Percentiles rank a stretch among this genome's conserved stretches.
Evolutionary conservation across 2,888 invertebrate genomes (phyloP).

Genomic region (Seira musarum): DNA sequence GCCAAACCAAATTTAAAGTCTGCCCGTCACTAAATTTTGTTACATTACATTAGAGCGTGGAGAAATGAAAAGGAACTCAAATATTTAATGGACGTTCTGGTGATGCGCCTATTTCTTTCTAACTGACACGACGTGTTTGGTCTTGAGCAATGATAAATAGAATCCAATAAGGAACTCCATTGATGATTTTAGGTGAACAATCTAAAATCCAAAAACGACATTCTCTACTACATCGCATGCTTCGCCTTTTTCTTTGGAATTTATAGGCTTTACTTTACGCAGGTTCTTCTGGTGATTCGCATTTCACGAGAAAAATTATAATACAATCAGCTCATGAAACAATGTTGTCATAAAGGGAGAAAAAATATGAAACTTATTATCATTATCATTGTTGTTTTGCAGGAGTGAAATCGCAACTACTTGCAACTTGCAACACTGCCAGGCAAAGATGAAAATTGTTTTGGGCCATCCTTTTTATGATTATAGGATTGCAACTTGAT

Average conservation of each 20-base stretch:
- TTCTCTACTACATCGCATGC: not conserved
- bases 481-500: conserved; percentile 55
- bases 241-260: not conserved
- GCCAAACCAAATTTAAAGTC: not conserved
- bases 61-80: not conserved
- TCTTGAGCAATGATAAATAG: conserved; percentile 23
- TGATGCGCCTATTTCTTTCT: conserved; percentile 5
- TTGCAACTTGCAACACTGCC: not conserved
- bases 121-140: not conserved
- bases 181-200: conserved; percentile 11
- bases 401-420: conserved; percentile 17
- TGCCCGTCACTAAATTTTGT: no score
- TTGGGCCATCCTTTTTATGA: conserved; percentile 19
- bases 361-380: conserved; percentile 5
- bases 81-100: not conserved
- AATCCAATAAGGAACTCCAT: conserved; percentile 32
- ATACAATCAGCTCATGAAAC: conserved; percentile 28
- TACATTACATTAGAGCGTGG: not conserved
- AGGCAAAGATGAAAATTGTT: conserved; percentile 7
- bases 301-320: conserved; percentile 26
- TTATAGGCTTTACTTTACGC: not conserved
- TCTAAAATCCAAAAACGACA: conserved; percentile 12
- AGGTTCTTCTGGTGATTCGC: conserved; percentile 15
- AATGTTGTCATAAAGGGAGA: conserved; percentile 17
- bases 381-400: conserved; percentile 17